A percentile compares a stretch with the other conserved stretches of the same genome.
These are phyloP conservation scores for Nycteola revayana DNA, from an alignment of 2,888 invertebrate genomes.

Conservation along the genomic window DNA sequence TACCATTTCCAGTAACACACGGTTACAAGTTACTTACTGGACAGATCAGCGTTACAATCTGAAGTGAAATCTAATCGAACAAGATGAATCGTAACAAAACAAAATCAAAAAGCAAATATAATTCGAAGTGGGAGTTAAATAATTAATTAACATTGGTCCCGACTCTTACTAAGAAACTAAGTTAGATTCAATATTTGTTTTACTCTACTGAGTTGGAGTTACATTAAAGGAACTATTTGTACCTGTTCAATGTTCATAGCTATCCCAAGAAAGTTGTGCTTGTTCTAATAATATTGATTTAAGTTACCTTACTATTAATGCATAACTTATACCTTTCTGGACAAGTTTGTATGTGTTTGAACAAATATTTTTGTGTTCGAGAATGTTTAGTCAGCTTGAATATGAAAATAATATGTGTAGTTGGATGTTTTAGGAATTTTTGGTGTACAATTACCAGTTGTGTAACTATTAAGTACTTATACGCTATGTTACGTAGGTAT, in stretches of 20 bases:
- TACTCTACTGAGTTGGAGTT: conserved; percentile 60
- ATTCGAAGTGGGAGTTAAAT: conserved; percentile 54
- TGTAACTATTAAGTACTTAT: conserved; percentile 6
- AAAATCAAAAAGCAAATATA: conserved; percentile 42
- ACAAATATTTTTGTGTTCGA: conserved; percentile 44
- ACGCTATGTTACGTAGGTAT: no score
- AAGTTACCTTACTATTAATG: conserved; percentile 49
- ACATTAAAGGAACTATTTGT: conserved; percentile 48
- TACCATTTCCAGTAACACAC: no score
- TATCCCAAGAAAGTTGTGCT: conserved; percentile 53
- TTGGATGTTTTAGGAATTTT: conserved; percentile 21
- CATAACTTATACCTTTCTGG: conserved; percentile 41
- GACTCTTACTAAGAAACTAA: conserved; percentile 56
- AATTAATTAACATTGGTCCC: conserved; percentile 61
- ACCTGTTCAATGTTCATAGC: conserved; percentile 41
- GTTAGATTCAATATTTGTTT: conserved; percentile 69
- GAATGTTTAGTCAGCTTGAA: conserved; percentile 43
- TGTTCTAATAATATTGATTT: conserved; percentile 62
- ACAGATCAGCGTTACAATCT: no score
- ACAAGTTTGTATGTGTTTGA: conserved; percentile 38
- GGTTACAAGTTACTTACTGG: no score
- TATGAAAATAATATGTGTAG: conserved; percentile 43
- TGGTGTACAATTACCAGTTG: conserved; percentile 3
- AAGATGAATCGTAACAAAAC: conserved; percentile 24
- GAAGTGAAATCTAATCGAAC: conserved; percentile 15